A percentile compares a stretch with the other conserved stretches of the same genome.
These are phyloP conservation scores for Beroe ovata DNA, from an alignment of 37 sponge, comb jelly and placozoan genomes.

Conservation along the genomic window DNA sequence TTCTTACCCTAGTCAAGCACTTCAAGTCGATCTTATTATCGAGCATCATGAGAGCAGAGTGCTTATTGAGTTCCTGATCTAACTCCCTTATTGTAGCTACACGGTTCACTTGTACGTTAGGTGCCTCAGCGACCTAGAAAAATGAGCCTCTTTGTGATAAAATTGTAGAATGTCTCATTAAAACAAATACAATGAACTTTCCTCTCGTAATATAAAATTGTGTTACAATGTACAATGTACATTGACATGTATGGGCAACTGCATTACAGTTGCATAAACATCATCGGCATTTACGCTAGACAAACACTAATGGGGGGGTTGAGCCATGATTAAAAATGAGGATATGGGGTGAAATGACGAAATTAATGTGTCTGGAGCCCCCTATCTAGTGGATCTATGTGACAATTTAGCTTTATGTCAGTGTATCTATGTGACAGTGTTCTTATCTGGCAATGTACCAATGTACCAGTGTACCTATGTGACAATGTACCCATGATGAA, in stretches of 20 bases:
- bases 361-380: no score
- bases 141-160: neutral
- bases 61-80: slow-evolving; percentile 36
- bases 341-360: no score
- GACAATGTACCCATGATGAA: neutral
- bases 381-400: neutral
- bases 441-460: neutral
- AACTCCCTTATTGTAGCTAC: slow-evolving; percentile 53
- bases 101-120: slow-evolving; percentile 60
- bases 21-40: slow-evolving; percentile 60
- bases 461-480: neutral
- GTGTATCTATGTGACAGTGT: neutral
- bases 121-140: slow-evolving; percentile 32
- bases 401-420: neutral
- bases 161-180: neutral
- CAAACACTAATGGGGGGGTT: no score
- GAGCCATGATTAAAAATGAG: no score
- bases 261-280: no score
- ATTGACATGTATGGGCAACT: no score
- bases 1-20: slow-evolving; percentile 46
- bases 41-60: slow-evolving; percentile 61
- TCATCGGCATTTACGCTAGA: no score
- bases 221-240: no score
- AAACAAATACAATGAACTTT: no score
- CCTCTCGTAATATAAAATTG: no score